Conservation (phyloP, 2,888 invertebrate genomes). For the Parnassius glacialis region DNA sequence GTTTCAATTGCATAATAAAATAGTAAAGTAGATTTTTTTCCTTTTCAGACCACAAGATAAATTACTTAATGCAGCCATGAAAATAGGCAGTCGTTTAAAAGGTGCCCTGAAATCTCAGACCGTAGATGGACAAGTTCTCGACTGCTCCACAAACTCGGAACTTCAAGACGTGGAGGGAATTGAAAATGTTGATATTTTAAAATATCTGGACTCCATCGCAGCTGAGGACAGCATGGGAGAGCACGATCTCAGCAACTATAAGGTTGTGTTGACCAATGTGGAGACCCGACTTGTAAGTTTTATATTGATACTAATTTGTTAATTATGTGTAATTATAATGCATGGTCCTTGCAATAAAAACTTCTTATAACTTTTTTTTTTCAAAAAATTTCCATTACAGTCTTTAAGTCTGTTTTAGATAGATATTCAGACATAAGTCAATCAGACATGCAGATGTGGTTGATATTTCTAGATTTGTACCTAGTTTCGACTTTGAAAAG, state of each 20-base stretch:
- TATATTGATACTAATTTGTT: neutral
- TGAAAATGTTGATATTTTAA: conserved; percentile 63
- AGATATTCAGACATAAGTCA: too few species aligned
- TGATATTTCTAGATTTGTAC: too few species aligned
- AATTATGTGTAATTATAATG: too few species aligned
- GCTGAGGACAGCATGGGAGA: conserved; percentile 63
- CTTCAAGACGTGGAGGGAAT: conserved; percentile 47
- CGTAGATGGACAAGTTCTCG: conserved; percentile 74
- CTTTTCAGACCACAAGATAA: conserved; percentile 59
- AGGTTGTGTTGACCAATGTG: conserved; percentile 69
- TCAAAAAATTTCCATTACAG: too few species aligned
- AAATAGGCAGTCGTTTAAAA: conserved; percentile 82
- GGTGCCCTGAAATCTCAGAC: conserved; percentile 80
- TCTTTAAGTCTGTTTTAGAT: too few species aligned
- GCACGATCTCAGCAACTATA: conserved; percentile 62
- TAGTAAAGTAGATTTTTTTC: neutral
- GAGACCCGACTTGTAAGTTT: conserved; percentile 64
- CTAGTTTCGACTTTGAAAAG: too few species aligned
- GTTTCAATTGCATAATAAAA: too few species aligned
- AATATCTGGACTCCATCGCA: conserved; percentile 65
- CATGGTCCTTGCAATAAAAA: too few species aligned
- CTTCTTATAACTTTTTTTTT: too few species aligned
- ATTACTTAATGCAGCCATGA: conserved; percentile 53
- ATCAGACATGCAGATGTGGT: too few species aligned
- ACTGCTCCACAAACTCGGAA: conserved; percentile 49